These are phyloP conservation scores for Urophycis tenuis DNA, from an alignment of 2,797 vertebrate species.

Conservation along the genomic window DNA sequence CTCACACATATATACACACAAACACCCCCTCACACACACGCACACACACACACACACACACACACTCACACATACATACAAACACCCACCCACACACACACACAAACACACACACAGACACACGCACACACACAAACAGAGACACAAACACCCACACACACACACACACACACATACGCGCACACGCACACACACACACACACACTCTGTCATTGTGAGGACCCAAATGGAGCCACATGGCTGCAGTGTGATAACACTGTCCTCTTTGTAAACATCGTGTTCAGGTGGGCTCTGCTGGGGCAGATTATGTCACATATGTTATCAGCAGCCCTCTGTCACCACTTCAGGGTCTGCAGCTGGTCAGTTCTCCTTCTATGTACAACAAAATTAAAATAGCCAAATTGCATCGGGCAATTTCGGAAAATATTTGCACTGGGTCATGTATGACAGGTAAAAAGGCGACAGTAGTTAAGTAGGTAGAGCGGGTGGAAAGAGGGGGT, in stretches of 20 bases:
- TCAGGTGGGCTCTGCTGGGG: constrained; percentile 56
- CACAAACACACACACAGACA: background rate
- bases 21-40: constrained; percentile 23
- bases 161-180: constrained; percentile 63
- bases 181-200: constrained; percentile 12
- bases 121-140: background rate
- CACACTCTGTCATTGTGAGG: constrained; percentile 27
- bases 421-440: constrained; percentile 22
- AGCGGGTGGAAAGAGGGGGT: too few species aligned
- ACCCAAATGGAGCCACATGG: constrained; percentile 62
- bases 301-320: constrained; percentile 58
- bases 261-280: constrained; percentile 47
- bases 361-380: background rate
- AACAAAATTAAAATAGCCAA: background rate
- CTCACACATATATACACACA: constrained; percentile 13
- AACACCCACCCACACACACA: background rate
- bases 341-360: constrained; percentile 41
- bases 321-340: constrained; percentile 53
- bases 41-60: background rate
- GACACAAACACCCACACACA: constrained; percentile 48
- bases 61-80: background rate
- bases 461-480: too few species aligned
- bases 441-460: too few species aligned
- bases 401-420: constrained; percentile 16
- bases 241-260: constrained; percentile 78